Evolutionary conservation across 2,797 vertebrate species (phyloP).

Genomic region (Pogoniulus pusillus): DNA sequence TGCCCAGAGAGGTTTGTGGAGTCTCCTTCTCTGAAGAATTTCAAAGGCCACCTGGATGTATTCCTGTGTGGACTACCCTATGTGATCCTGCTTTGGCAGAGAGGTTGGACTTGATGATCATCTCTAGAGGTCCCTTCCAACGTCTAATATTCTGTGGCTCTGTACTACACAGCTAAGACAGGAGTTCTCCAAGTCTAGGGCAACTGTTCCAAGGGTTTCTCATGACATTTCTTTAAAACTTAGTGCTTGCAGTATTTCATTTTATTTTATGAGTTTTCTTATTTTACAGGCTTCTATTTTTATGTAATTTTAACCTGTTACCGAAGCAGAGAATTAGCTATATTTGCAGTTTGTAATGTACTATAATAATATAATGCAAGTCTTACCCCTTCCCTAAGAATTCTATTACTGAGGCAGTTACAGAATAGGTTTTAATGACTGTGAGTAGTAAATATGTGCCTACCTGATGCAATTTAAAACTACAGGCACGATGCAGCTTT

Average conservation of each 20-base stretch:
- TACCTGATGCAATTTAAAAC: constrained; percentile 29
- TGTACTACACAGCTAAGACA: neutral
- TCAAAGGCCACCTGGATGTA: no score
- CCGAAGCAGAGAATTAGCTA: constrained; percentile 53
- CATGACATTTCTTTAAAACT: neutral
- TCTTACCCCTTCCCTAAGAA: neutral
- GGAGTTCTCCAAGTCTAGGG: constrained; percentile 19
- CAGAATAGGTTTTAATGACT: constrained; percentile 2
- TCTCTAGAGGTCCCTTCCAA: no score
- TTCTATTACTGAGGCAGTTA: neutral
- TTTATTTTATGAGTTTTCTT: constrained; percentile 45
- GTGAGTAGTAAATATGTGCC: neutral
- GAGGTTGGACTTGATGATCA: no score
- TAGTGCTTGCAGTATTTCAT: constrained; percentile 26
- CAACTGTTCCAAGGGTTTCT: neutral
- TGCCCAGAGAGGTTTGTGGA: no score
- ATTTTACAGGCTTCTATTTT: constrained; percentile 47
- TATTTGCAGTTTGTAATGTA: constrained; percentile 59
- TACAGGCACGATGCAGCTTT: neutral
- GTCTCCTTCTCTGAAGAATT: no score
- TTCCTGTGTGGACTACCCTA: no score
- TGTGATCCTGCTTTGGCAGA: no score
- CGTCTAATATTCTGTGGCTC: no score
- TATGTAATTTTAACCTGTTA: constrained; percentile 51
- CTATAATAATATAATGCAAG: constrained; percentile 6